Percentiles rank a stretch among this genome's conserved stretches.
Evolutionary conservation across 2,888 invertebrate genomes (phyloP).

Genomic region (Ommatoiulus sabulosus): DNA sequence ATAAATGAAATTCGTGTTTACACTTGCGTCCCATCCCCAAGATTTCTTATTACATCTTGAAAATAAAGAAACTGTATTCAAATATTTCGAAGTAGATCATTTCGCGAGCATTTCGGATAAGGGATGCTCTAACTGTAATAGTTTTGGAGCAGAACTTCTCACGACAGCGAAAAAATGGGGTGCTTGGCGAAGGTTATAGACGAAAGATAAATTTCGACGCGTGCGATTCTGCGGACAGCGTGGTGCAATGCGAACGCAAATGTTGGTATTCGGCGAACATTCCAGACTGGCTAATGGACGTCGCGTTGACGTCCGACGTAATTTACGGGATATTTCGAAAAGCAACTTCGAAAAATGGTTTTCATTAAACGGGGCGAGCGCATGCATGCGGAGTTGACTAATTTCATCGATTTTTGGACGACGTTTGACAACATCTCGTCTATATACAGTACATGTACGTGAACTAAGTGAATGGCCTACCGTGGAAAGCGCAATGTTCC

Average conservation of each 20-base stretch:
- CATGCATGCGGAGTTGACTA: neutral
- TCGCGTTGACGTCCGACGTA: neutral
- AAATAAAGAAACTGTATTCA: no score
- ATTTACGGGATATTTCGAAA: neutral
- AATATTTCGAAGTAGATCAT: no score
- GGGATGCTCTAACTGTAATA: no score
- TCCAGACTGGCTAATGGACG: neutral
- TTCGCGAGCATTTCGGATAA: no score
- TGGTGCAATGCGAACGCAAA: neutral
- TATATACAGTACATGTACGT: neutral
- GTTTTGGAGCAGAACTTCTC: conserved; percentile 16
- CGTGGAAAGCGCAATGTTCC: neutral
- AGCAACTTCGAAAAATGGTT: neutral
- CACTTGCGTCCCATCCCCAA: no score
- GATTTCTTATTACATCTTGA: no score
- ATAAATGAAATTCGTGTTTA: no score
- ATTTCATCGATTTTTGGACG: conserved; percentile 26
- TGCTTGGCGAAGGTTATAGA: neutral
- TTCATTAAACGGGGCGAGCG: neutral
- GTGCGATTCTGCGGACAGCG: neutral
- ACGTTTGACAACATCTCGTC: no score
- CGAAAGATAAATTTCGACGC: conserved; percentile 20
- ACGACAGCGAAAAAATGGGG: conserved; percentile 26
- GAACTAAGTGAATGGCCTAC: neutral
- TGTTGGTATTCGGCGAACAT: neutral